Conservation (phyloP, 2,113 vertebrate species). For the Ascaphus truei region DNA sequence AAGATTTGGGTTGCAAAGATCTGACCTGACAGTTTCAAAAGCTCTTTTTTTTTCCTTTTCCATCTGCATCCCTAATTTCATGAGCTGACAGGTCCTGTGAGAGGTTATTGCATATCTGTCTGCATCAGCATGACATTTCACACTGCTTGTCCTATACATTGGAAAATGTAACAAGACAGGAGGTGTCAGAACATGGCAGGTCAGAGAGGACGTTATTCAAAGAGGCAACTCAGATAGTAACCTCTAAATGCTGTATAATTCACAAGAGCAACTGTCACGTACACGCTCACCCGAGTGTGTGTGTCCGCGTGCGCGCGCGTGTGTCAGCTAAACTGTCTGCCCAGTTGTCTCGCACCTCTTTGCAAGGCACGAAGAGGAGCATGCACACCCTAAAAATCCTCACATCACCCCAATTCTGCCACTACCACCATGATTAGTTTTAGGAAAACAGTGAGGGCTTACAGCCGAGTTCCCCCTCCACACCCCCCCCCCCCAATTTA, state of each 20-base stretch:
- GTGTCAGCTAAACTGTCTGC: too few relatives aligned
- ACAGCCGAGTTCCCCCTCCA: too few relatives aligned
- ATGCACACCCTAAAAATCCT: too few relatives aligned
- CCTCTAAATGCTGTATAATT: not conserved
- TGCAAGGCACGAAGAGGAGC: too few relatives aligned
- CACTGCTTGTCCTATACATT: slow-evolving; percentile 10
- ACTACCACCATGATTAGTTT: too few relatives aligned
- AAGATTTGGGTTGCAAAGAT: not conserved
- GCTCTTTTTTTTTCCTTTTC: not conserved
- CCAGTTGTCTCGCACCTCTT: too few relatives aligned
- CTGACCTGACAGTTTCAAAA: slow-evolving; percentile 2
- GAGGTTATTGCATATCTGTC: slow-evolving; percentile 14
- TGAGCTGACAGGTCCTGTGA: slow-evolving; percentile 21
- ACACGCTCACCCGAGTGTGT: too few relatives aligned
- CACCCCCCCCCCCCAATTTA: too few relatives aligned
- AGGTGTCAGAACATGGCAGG: slow-evolving; percentile 4
- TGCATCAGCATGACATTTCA: slow-evolving; percentile 24
- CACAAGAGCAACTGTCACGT: too few relatives aligned
- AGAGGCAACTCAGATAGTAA: not conserved
- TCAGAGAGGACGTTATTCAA: not conserved
- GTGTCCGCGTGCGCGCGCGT: too few relatives aligned
- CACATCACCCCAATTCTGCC: too few relatives aligned
- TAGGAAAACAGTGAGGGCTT: too few relatives aligned
- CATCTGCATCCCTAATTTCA: slow-evolving; percentile 21
- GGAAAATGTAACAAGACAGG: slow-evolving; percentile 28